Conservation (phyloP, 2,113 vertebrate genomes). For the Phylloscopus trochiloides region DNA sequence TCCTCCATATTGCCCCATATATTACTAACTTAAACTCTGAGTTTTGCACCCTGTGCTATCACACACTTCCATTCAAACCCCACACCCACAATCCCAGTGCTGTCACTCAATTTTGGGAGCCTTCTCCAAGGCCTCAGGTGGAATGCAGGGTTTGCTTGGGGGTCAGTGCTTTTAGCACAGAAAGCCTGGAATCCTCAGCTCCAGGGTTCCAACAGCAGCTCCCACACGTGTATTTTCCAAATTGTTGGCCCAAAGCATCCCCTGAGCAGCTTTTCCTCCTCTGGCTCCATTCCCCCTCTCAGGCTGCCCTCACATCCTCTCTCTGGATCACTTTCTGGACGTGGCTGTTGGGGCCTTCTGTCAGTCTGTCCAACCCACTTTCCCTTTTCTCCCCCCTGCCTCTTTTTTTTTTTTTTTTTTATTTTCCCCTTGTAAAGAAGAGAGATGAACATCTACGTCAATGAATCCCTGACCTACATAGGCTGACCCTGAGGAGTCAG, state of each 20-base stretch:
- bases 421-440: neutral
- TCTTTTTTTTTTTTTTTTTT: neutral
- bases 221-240: fast-evolving
- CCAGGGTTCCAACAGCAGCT: neutral
- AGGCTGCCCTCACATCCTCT: too few species aligned
- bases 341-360: neutral
- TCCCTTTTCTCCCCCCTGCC: neutral
- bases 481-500: constrained; percentile 59
- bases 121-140: too few species aligned
- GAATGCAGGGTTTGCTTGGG: too few species aligned
- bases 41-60: too few species aligned
- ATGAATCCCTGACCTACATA: constrained; percentile 68
- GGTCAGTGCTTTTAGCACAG: too few species aligned
- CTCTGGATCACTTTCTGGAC: neutral
- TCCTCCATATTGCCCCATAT: too few species aligned
- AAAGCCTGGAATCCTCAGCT: too few species aligned
- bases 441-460: constrained; percentile 57
- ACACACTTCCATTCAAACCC: too few species aligned
- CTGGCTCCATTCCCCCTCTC: neutral
- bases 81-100: too few species aligned
- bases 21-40: too few species aligned
- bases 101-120: too few species aligned
- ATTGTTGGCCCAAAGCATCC: neutral
- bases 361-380: constrained; percentile 32
- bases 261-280: neutral